These are phyloP conservation scores for Rhinatrema bivittatum DNA, from an alignment of 2,797 vertebrate genomes.

Conservation along the genomic window DNA sequence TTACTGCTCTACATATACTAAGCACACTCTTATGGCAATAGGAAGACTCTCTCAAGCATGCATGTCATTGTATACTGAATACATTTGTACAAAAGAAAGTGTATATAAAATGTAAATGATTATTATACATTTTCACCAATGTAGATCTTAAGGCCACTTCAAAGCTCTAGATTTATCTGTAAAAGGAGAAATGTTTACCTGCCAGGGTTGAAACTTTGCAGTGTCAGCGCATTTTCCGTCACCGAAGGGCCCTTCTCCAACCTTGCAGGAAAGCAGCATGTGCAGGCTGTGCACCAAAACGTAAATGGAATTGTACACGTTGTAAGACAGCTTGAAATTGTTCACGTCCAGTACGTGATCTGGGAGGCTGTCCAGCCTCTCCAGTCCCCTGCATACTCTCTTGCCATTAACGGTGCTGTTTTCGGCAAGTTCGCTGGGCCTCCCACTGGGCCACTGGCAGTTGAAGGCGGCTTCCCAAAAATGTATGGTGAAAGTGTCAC, in stretches of 20 bases:
- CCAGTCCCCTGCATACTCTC: not conserved
- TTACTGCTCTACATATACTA: too few relatives aligned
- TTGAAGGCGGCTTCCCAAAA: constrained; percentile 11
- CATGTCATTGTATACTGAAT: too few relatives aligned
- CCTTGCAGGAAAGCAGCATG: not conserved
- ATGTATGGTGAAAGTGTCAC: constrained; percentile 2
- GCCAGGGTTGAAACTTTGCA: not conserved
- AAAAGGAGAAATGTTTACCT: not conserved
- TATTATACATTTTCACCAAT: too few relatives aligned
- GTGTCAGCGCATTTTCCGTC: not conserved
- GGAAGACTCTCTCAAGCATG: not conserved
- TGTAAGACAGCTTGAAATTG: not conserved
- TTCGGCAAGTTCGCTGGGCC: not conserved
- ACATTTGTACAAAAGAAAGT: too few relatives aligned
- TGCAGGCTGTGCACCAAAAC: constrained; percentile 3
- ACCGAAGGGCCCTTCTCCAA: not conserved
- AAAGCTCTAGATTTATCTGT: too few relatives aligned
- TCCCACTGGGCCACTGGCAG: not conserved
- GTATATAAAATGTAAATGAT: too few relatives aligned
- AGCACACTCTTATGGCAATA: too few relatives aligned
- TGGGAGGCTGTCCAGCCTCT: not conserved
- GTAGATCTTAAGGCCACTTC: too few relatives aligned
- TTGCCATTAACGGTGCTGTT: not conserved
- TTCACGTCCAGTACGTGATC: not conserved
- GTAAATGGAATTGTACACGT: constrained; percentile 6